Evolutionary conservation across 2,888 invertebrate species (phyloP), one percentile per base, ranked within the genome.

Genomic region (Chaetoderma sp.): DNA sequence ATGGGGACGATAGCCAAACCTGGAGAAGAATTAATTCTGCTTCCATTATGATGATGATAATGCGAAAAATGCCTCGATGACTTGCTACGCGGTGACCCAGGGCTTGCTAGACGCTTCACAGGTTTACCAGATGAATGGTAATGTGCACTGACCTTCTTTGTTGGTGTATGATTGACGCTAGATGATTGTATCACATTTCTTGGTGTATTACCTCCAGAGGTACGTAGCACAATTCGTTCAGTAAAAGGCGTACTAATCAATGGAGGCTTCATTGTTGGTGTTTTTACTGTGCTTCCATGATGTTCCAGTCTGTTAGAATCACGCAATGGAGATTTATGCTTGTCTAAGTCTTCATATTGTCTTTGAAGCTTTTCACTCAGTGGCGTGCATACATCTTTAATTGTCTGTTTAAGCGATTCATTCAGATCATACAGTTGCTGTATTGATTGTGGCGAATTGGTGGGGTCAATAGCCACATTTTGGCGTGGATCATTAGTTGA

Each of bases 81-180:
- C 13, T 59, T 64, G 52, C 63, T 18, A 42, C 50, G 54, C 4
- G 74, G 70, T 13, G 74, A 75, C 0, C 67, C 72, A 8, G 80
- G 78, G n/a, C 76, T 72, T 42, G 69, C 68, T 18, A 81, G 74
- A 55, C 82, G 71, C 61, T 82, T 83, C 21, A 80, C 73, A 8
- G 79, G 77, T 59, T 81, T 81, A 6, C 77, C 63, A 1, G 81
- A 80, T 8, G 78, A 78, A 28, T 77, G 68, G n/a, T n/a, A n/a
- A n/a, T n/a, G n/a, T n/a, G n/a, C n/a, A n/a, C n/a, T n/a, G 6
- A 70, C 67, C 28, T 64, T 70, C 16, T 66, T 39, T 2, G 62
- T 60, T 23, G 63, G 63, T 4, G 69, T 64, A 1, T n/a, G 13
- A 2, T 30, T 30, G 13, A 55, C 6, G 16, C 60, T 60, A 33